phyloP scores from a whole-genome alignment of 92 coral and sea anemone genomes.

The Hydrozoanthus gracilis region DNA sequence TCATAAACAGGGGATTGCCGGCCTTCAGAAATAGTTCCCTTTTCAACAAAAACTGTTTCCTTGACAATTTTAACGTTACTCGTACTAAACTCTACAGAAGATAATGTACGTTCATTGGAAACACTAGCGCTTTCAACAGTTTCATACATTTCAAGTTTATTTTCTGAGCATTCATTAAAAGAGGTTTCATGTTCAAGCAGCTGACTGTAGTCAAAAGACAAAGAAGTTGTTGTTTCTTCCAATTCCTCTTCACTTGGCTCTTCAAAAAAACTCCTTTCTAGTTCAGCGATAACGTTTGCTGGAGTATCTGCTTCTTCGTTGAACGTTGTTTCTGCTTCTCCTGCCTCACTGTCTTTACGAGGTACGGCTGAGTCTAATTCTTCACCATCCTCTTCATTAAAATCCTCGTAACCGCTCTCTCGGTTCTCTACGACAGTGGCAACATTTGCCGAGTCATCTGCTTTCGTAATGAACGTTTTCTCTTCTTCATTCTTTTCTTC shows the following conservation, averaged over 20 bases:
- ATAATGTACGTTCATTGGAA: neutral
- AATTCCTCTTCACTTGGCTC: neutral
- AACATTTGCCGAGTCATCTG: neutral
- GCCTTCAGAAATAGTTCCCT: constrained; percentile 12
- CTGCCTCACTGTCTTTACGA: neutral
- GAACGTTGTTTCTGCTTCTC: neutral
- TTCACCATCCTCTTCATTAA: neutral
- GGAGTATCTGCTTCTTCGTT: neutral
- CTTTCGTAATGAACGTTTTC: constrained; percentile 25
- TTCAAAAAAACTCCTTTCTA: neutral
- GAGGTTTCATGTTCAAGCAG: neutral
- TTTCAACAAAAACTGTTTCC: constrained; percentile 28
- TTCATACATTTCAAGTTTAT: constrained; percentile 13
- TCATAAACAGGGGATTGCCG: neutral
- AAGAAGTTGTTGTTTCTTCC: neutral
- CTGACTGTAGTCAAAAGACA: neutral
- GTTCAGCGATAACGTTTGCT: neutral
- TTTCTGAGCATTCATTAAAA: constrained; percentile 29
- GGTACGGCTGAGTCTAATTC: neutral
- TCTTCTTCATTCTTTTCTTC: constrained; percentile 37
- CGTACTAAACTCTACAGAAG: neutral
- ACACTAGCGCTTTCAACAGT: neutral
- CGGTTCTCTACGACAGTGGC: constrained; percentile 1
- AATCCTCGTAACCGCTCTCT: neutral
- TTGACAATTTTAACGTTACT: neutral